These are phyloP conservation scores for Trinorchestia longiramus DNA, from an alignment of 1,140 invertebrate species.

Conservation along the genomic window DNA sequence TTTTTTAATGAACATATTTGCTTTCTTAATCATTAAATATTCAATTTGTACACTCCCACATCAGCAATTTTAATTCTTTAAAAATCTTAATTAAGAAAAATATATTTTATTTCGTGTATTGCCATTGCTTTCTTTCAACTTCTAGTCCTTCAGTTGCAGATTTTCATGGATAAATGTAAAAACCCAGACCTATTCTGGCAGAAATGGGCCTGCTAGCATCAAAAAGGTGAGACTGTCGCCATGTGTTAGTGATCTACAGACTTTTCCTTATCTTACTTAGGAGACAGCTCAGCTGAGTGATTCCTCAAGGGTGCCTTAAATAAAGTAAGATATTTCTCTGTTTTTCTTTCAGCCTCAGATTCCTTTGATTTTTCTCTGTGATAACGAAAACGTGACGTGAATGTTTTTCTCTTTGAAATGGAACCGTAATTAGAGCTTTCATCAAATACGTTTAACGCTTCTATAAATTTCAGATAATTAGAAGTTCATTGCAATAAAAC, in stretches of 20 bases:
- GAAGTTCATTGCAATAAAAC: no score
- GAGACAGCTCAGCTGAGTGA: slow-evolving; percentile 32
- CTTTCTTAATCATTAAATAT: not conserved
- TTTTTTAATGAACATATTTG: not conserved
- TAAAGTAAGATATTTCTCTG: slow-evolving; percentile 21
- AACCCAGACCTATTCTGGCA: not conserved
- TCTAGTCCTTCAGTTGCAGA: not conserved
- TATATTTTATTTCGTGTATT: not conserved
- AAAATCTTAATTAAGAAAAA: not conserved
- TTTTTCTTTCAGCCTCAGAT: not conserved
- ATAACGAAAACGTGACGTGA: not conserved
- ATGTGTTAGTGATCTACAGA: not conserved
- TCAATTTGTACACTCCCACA: not conserved
- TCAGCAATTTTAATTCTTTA: not conserved
- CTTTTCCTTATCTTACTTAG: not conserved
- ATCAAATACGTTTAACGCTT: no score
- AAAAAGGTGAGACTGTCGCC: not conserved
- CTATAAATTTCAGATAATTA: no score
- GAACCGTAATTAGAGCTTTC: no score
- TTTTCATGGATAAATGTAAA: not conserved
- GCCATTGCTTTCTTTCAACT: not conserved
- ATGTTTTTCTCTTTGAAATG: not conserved
- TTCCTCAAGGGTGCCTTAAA: slow-evolving; percentile 53
- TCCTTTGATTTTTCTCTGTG: not conserved
- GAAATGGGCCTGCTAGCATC: not conserved